Evolutionary conservation across 2,888 invertebrate species (phyloP).

Genomic region (Phengaris arion): DNA sequence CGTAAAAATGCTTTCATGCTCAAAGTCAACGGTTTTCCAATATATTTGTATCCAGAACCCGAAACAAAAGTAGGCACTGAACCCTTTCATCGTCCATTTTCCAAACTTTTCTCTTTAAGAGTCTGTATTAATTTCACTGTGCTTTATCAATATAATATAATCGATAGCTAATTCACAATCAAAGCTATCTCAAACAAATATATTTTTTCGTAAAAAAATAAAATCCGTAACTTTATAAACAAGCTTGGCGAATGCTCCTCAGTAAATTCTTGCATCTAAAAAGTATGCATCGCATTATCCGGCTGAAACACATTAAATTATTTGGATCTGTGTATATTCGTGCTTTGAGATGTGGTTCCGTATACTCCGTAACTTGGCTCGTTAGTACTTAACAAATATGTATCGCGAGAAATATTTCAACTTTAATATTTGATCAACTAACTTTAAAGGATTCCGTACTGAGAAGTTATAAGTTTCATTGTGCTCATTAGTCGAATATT

Average conservation of each 20-base stretch:
- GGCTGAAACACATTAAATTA: constrained; percentile 44
- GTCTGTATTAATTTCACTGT: neutral
- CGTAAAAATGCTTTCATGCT: too few relatives aligned
- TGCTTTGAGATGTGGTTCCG: constrained; percentile 27
- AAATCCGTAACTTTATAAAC: constrained; percentile 13
- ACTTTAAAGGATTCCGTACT: neutral
- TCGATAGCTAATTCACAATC: neutral
- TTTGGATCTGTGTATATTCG: constrained; percentile 34
- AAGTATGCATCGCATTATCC: constrained; percentile 43
- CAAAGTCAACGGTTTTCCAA: too few relatives aligned
- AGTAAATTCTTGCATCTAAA: constrained; percentile 30
- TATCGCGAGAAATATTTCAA: neutral
- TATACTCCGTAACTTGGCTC: neutral
- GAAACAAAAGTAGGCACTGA: too few relatives aligned
- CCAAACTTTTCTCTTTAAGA: too few relatives aligned
- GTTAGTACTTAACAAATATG: neutral
- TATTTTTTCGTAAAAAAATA: neutral
- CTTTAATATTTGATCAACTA: neutral
- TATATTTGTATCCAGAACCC: too few relatives aligned
- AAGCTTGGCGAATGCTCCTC: constrained; percentile 20
- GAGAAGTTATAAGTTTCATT: neutral
- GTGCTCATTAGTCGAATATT: neutral
- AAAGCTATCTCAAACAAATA: neutral
- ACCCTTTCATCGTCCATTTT: too few relatives aligned
- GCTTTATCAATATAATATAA: too few relatives aligned